Evolutionary conservation across 2,113 vertebrate species (phyloP).

Genomic region (Actenoides hombroni): DNA sequence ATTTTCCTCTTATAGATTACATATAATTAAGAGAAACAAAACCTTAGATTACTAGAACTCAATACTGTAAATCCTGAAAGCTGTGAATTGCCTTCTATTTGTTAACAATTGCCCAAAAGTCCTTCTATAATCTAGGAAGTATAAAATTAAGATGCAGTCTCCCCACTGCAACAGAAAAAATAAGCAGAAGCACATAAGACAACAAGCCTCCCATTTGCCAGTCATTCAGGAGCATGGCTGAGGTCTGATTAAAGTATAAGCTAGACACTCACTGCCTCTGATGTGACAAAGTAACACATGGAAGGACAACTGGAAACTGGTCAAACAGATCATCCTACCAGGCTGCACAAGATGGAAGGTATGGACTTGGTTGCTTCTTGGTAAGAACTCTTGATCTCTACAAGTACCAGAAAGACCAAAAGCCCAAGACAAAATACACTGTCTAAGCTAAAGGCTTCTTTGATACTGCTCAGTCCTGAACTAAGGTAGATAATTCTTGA

Average conservation of each 20-base stretch:
- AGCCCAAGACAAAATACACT: not conserved
- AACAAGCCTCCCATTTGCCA: not conserved
- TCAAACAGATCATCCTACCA: not conserved
- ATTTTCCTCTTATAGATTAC: not conserved
- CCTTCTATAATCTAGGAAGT: not conserved
- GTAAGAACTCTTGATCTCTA: not conserved
- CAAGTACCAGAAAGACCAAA: not conserved
- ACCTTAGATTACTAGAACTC: not conserved
- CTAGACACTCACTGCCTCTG: not conserved
- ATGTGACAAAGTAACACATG: not conserved
- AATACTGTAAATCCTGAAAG: not conserved
- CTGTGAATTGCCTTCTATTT: not conserved
- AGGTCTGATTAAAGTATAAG: not conserved
- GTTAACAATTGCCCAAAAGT: not conserved
- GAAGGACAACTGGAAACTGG: not conserved
- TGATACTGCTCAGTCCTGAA: not conserved
- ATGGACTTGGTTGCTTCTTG: not conserved
- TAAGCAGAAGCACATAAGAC: not conserved
- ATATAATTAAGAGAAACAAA: not conserved
- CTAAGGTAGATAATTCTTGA: not conserved
- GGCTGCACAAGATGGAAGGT: not conserved
- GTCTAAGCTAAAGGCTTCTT: not conserved
- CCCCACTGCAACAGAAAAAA: not conserved
- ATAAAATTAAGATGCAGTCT: not conserved
- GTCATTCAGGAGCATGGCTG: not conserved